These are phyloP conservation scores for Oreonectes daqikongensis DNA, from an alignment of 2,797 vertebrate genomes.

Conservation along the genomic window DNA sequence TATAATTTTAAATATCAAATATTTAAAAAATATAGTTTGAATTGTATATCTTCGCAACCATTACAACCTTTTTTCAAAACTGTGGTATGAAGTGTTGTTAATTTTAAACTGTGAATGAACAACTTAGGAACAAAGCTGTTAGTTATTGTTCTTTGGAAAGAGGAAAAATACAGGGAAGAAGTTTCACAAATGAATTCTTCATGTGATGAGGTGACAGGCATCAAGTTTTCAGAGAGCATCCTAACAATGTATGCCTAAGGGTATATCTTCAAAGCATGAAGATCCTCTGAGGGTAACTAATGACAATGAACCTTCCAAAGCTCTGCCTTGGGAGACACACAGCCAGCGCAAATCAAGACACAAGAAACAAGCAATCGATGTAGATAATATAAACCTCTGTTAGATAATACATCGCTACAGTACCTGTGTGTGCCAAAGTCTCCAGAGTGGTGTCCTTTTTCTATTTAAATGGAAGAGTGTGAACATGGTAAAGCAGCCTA, in stretches of 20 bases:
- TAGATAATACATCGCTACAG: constrained; percentile 19
- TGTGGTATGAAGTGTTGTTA: not conserved
- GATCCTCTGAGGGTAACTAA: constrained; percentile 37
- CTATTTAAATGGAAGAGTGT: constrained; percentile 4
- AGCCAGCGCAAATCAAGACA: not conserved
- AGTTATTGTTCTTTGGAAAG: not conserved
- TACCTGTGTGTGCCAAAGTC: not conserved
- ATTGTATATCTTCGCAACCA: too few species aligned
- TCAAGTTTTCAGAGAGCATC: constrained; percentile 46
- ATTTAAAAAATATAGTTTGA: too few species aligned
- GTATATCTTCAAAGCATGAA: constrained; percentile 26
- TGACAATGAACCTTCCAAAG: constrained; percentile 26
- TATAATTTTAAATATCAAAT: too few species aligned
- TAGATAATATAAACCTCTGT: constrained; percentile 16
- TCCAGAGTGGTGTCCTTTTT: constrained; percentile 2
- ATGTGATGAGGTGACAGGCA: constrained; percentile 34
- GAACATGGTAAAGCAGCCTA: constrained; percentile 20
- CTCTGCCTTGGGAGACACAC: constrained; percentile 8
- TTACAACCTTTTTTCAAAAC: not conserved
- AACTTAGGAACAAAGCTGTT: not conserved
- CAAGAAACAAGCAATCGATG: constrained; percentile 9
- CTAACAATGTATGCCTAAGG: constrained; percentile 39
- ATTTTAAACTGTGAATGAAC: not conserved
- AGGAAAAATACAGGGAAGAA: not conserved
- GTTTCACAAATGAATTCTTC: not conserved